Evolutionary conservation across 1,140 invertebrate genomes (phyloP), one percentile per base, ranked within the genome.

Genomic region (Trissolcus basalis): DNA sequence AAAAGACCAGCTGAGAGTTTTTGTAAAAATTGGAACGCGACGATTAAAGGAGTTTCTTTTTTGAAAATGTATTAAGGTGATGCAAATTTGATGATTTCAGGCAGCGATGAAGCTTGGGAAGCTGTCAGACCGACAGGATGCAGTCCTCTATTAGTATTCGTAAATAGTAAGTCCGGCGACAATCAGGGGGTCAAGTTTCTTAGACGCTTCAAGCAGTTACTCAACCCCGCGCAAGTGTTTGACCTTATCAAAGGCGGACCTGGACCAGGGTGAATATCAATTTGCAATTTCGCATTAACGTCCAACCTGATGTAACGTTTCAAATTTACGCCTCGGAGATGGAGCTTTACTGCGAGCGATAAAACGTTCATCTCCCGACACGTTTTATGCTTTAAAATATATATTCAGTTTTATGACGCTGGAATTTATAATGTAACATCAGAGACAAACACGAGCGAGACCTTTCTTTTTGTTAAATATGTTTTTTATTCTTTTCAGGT

Each of bases 151-250:
- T 91, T 98, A 60, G 97, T 98, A 43, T 98, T 98, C 85, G 96
- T 98, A 73, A 99, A 99, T 89, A 98, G 97, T 48, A 97, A 98
- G 89, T 97, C 96, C 63, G 97, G 97, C 78, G 97, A 98, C 90
- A 98, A 98, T 89, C 96, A 97, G 90, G 97, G 96, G 67, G 93
- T 98, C n/a, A 97, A 97, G 88, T 98, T 99, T 90, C 91, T 99
- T 43, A 90, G 96, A 63, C 92, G 97, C 65, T 98, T 99, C 87
- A 98, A 97, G 85, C 97, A 98, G 86, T 91, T 98, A 47, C 89
- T 98, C 33, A 99, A 99, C 90, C 97, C 97, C 9, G 96, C 96
- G 63, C 97, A 99, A 91, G 97, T 99, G 39, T 99, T 98, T 90
- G 97, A 99, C 91, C 92, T 99, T 75, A 97, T 97, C 71, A 92